Conservation (phyloP, 92 coral and sea anemone genomes). For the Porites divaricata region DNA sequence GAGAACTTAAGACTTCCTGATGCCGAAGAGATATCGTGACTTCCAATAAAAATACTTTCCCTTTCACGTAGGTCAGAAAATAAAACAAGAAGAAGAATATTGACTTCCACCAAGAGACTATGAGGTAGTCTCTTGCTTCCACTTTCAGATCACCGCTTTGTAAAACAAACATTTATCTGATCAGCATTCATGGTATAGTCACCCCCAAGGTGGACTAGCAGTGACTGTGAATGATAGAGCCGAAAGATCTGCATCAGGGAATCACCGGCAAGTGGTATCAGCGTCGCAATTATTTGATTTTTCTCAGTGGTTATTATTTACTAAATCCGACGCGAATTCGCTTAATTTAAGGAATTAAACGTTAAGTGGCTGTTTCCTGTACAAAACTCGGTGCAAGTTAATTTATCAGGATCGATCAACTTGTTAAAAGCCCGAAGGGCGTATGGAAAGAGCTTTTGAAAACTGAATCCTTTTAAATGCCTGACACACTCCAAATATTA, state of each 20-base stretch:
- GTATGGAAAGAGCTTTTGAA: neutral
- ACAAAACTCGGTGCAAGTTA: neutral
- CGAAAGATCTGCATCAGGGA: neutral
- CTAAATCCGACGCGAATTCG: conserved; percentile 3
- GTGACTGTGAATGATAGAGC: neutral
- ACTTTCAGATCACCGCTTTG: neutral
- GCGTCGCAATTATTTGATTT: neutral
- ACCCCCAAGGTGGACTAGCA: neutral
- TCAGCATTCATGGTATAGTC: neutral
- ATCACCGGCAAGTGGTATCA: neutral
- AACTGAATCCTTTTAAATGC: neutral
- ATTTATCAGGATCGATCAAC: no score
- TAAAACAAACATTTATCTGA: neutral
- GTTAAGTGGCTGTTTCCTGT: conserved; percentile 28
- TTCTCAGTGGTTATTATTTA: neutral
- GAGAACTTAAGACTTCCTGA: conserved; percentile 14
- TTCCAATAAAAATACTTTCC: neutral
- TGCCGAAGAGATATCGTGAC: conserved; percentile 16
- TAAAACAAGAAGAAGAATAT: neutral
- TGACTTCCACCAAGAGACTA: no score
- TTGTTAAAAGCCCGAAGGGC: neutral
- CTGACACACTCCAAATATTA: neutral
- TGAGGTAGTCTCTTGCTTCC: no score
- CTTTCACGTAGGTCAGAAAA: neutral
- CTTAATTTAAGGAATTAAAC: conserved; percentile 7